Evolutionary conservation across 37 sponge, comb jelly and placozoan genomes (phyloP).

Genomic region (Dysidea cf. avara): DNA sequence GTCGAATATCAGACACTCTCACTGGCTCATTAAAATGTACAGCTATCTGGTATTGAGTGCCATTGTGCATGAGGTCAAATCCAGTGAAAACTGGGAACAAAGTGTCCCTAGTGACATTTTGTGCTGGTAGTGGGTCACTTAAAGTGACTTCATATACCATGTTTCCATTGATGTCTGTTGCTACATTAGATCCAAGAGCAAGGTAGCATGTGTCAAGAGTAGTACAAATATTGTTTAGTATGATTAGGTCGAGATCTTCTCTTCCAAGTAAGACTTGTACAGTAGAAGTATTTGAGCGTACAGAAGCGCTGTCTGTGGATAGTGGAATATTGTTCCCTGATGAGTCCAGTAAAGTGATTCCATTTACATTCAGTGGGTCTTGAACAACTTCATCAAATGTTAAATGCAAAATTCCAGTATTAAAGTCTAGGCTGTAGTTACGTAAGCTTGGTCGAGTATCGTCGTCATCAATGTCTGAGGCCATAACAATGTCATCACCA

Average conservation of each 20-base stretch:
- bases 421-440: slow-evolving; percentile 52
- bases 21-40: slow-evolving; percentile 74
- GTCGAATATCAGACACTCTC: not conserved
- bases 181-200: slow-evolving; percentile 20
- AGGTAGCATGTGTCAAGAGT: slow-evolving; percentile 30
- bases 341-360: slow-evolving; percentile 30
- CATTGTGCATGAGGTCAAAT: slow-evolving; percentile 52
- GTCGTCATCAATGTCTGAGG: slow-evolving; percentile 34
- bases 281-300: slow-evolving; percentile 38
- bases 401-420: slow-evolving; percentile 50
- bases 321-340: slow-evolving; percentile 4
- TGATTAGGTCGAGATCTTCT: slow-evolving; percentile 56
- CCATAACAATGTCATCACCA: slow-evolving; percentile 47
- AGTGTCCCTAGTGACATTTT: slow-evolving; percentile 10
- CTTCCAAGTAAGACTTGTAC: slow-evolving; percentile 41
- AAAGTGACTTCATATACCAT: slow-evolving; percentile 16
- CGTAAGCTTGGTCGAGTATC: slow-evolving; percentile 42
- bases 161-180: slow-evolving; percentile 77
- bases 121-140: not conserved
- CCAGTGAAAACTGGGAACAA: slow-evolving; percentile 61
- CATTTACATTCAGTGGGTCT: slow-evolving; percentile 46
- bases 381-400: slow-evolving; percentile 85
- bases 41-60: not conserved
- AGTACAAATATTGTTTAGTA: slow-evolving; percentile 49
- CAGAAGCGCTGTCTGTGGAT: slow-evolving; percentile 17